These are phyloP conservation scores for Cenopis cana DNA, from an alignment of 2,888 invertebrate genomes.

Conservation along the genomic window DNA sequence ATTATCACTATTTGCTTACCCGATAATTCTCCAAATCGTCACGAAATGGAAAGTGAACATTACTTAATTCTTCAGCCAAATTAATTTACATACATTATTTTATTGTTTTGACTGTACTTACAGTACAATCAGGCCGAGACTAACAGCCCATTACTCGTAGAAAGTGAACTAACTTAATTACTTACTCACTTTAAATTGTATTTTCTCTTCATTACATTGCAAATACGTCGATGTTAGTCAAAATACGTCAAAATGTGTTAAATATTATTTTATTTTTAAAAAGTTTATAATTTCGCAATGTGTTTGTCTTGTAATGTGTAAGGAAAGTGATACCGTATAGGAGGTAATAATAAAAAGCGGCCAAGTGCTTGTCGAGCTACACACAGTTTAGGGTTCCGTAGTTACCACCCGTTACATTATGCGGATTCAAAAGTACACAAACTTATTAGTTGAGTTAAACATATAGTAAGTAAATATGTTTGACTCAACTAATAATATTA, in stretches of 20 bases:
- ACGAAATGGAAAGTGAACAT: constrained; percentile 58
- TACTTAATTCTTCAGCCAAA: constrained; percentile 42
- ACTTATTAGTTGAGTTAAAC: too few relatives aligned
- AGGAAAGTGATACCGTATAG: background rate
- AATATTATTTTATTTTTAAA: constrained; percentile 2
- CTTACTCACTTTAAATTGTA: constrained; percentile 53
- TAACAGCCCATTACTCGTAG: constrained; percentile 65
- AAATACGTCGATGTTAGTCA: constrained; percentile 56
- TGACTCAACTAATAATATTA: too few relatives aligned
- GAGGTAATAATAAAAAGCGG: too few relatives aligned
- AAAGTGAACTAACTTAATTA: constrained; percentile 62
- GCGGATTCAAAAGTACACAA: too few relatives aligned
- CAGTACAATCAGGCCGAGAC: constrained; percentile 66
- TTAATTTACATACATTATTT: constrained; percentile 52
- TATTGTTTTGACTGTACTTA: constrained; percentile 60
- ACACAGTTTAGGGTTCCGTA: too few relatives aligned
- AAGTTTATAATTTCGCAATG: background rate
- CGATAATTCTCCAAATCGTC: constrained; percentile 45
- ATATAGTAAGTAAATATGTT: too few relatives aligned
- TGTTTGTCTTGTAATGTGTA: background rate
- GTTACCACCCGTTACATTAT: too few relatives aligned
- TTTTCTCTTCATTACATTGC: constrained; percentile 60
- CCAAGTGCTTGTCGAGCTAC: too few relatives aligned
- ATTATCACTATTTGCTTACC: constrained; percentile 6
- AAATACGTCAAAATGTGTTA: constrained; percentile 42